Conservation (phyloP, 2,888 invertebrate genomes). For the Drosophila neotestacea region DNA sequence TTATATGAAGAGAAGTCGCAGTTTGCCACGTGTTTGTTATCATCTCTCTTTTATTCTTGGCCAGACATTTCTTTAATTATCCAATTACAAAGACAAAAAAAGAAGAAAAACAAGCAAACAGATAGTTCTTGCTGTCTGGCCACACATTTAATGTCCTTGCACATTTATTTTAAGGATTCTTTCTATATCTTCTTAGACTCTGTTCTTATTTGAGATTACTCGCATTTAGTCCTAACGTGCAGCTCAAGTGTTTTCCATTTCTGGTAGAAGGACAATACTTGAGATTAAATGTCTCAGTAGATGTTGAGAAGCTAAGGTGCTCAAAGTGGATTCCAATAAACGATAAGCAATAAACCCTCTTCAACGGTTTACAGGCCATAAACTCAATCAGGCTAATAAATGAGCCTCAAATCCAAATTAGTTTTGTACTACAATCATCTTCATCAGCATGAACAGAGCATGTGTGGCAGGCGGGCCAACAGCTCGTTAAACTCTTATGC, state of each 20-base stretch:
- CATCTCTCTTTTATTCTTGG: conserved; percentile 52
- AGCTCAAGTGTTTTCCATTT: conserved; percentile 59
- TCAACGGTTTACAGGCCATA: conserved; percentile 20
- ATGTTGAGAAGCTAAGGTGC: background rate
- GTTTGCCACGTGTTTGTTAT: conserved; percentile 60
- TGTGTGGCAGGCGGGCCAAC: conserved; percentile 17
- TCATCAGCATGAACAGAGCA: conserved; percentile 32
- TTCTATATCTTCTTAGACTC: conserved; percentile 14
- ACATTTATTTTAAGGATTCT: conserved; percentile 46
- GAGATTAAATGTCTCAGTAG: conserved; percentile 1
- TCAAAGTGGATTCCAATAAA: conserved; percentile 57
- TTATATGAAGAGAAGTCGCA: conserved; percentile 21
- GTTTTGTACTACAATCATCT: conserved; percentile 68
- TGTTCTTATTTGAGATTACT: conserved; percentile 46
- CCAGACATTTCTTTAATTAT: conserved; percentile 79
- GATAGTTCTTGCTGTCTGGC: background rate
- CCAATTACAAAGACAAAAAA: conserved; percentile 74
- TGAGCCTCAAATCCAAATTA: conserved; percentile 68
- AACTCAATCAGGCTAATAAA: conserved; percentile 54
- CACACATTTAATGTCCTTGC: conserved; percentile 48
- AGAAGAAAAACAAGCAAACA: conserved; percentile 18
- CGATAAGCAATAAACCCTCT: conserved; percentile 30
- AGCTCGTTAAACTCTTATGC: conserved; percentile 76
- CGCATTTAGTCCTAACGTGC: conserved; percentile 42
- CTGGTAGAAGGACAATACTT: background rate